Conservation (phyloP, 2,113 vertebrate genomes). For the Pungitius pungitius region DNA sequence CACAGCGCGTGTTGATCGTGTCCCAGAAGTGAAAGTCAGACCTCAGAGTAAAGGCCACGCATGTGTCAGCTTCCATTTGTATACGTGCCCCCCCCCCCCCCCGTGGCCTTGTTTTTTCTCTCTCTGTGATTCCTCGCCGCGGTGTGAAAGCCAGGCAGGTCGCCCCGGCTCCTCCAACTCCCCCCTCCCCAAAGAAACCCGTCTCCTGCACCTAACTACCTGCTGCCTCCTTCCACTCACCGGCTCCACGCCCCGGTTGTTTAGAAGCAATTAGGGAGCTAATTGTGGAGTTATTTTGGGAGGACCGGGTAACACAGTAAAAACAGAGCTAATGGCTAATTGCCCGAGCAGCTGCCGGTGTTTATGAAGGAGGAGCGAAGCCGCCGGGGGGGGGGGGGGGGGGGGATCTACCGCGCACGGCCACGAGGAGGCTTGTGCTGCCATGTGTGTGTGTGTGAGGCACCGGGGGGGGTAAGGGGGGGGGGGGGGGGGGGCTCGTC, state of each 20-base stretch:
- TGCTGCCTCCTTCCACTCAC: conserved; percentile 71
- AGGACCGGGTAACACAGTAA: conserved; percentile 78
- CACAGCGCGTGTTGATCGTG: conserved; percentile 73
- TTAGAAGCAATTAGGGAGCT: conserved; percentile 83
- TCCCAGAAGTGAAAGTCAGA: conserved; percentile 73
- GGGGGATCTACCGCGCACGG: conserved; percentile 64
- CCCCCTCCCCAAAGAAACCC: conserved; percentile 57
- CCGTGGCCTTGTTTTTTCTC: conserved; percentile 25
- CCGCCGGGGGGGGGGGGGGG: too few species aligned
- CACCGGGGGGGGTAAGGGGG: too few species aligned
- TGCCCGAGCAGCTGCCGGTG: conserved; percentile 81
- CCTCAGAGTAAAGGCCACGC: conserved; percentile 68
- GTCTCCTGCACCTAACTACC: conserved; percentile 57
- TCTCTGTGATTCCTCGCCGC: conserved; percentile 17
- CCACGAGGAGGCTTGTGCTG: conserved; percentile 43
- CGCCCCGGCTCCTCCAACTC: conserved; percentile 34
- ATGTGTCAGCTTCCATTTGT: conserved; percentile 73
- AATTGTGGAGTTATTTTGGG: conserved; percentile 79
- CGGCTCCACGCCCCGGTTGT: conserved; percentile 76
- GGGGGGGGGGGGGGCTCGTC: conserved; percentile 20
- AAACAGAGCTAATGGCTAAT: conserved; percentile 81
- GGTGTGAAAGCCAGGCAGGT: conserved; percentile 39
- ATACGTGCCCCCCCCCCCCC: conserved; percentile 51
- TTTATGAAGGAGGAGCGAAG: conserved; percentile 78
- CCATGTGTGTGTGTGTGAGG: conserved; percentile 35